Evolutionary conservation across 1,140 invertebrate species (phyloP).

Genomic region (Drosophila nannoptera): DNA sequence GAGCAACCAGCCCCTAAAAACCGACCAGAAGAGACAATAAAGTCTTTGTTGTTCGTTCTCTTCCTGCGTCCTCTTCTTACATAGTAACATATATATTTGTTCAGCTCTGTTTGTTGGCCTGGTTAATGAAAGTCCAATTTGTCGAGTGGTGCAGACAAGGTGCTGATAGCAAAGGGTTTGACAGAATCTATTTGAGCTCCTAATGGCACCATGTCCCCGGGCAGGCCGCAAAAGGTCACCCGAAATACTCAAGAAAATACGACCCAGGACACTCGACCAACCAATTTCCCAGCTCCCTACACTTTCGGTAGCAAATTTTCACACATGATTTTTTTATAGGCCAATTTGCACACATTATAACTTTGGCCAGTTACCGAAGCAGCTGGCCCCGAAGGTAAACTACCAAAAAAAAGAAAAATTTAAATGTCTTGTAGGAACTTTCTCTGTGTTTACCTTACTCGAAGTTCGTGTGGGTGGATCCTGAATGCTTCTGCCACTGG

Average conservation of each 20-base stretch:
- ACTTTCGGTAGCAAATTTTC: no score
- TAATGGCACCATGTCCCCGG: conserved; percentile 49
- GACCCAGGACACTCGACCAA: conserved; percentile 2
- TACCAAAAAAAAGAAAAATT: conserved; percentile 13
- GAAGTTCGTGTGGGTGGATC: background rate
- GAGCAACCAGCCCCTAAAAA: conserved; percentile 38
- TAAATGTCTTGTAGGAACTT: conserved; percentile 19
- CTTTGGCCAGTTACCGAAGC: conserved; percentile 35
- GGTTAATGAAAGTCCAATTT: conserved; percentile 45
- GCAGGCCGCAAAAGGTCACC: conserved; percentile 38
- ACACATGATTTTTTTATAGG: conserved; percentile 72
- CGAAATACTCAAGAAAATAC: conserved; percentile 20
- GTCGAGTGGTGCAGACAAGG: conserved; percentile 42
- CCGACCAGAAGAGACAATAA: conserved; percentile 23
- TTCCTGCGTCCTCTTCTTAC: background rate
- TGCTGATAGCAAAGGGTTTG: conserved; percentile 60
- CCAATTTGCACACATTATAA: conserved; percentile 76
- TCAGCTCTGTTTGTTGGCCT: conserved; percentile 36
- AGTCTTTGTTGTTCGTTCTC: conserved; percentile 15
- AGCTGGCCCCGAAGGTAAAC: conserved; percentile 38
- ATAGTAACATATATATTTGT: conserved; percentile 18
- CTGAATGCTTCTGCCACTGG: background rate
- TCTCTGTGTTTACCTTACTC: conserved; percentile 14
- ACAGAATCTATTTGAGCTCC: conserved; percentile 49
- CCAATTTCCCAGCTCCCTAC: conserved; percentile 12